Conservation (phyloP, 2,888 invertebrate species). For the Leptinotarsa haldemani region DNA sequence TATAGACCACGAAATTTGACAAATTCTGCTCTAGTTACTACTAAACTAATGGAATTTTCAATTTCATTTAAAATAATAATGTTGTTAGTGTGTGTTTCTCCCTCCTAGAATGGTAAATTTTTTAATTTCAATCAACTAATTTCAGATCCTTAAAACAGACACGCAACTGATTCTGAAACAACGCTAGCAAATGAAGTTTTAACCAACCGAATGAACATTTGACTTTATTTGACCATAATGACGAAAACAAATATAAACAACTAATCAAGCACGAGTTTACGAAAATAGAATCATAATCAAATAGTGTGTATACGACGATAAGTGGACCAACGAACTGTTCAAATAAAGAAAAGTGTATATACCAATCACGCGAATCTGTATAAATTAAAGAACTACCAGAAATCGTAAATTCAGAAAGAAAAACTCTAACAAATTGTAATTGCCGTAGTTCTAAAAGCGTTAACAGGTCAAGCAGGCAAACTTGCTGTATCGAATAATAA, state of each 20-base stretch:
- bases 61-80: too few species aligned
- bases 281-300: not conserved
- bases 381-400: not conserved
- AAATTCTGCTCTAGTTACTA: too few species aligned
- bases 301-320: not conserved
- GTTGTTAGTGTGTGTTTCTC: too few species aligned
- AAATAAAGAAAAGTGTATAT: not conserved
- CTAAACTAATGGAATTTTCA: too few species aligned
- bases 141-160: not conserved
- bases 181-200: not conserved
- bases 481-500: slow-evolving; percentile 49
- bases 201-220: not conserved
- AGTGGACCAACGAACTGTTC: not conserved
- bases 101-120: too few species aligned
- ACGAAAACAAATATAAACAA: not conserved
- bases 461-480: slow-evolving; percentile 17
- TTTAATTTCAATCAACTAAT: too few species aligned
- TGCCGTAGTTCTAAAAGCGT: slow-evolving; percentile 6
- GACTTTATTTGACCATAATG: not conserved
- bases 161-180: not conserved
- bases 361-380: not conserved
- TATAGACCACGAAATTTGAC: too few species aligned
- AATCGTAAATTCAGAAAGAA: not conserved
- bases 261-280: not conserved
- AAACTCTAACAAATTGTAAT: slow-evolving; percentile 3